Percentiles rank a stretch among this genome's conserved stretches.
Evolutionary conservation across 2,113 vertebrate species (phyloP).

Genomic region (Electrona antarctica): DNA sequence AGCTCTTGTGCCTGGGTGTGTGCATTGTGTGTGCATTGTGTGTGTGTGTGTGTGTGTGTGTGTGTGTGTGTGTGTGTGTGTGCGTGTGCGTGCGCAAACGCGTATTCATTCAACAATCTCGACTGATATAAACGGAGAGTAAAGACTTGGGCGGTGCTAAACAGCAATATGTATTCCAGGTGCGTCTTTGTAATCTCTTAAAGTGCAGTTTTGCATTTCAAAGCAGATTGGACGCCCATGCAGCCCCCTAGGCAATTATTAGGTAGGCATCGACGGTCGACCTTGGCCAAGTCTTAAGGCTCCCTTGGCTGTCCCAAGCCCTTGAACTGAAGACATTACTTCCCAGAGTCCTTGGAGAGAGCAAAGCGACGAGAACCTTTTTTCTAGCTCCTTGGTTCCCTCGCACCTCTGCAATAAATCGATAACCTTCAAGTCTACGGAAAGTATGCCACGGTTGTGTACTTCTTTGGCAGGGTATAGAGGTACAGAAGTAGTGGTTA

Average conservation of each 20-base stretch:
- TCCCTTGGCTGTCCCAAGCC: conserved; percentile 53
- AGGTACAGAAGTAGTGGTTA: conserved; percentile 1
- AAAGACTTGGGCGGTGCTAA: conserved; percentile 49
- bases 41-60: background rate
- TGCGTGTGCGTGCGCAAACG: background rate
- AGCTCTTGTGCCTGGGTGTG: conserved; percentile 20
- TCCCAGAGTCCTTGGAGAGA: conserved; percentile 24
- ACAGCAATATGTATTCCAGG: conserved; percentile 65
- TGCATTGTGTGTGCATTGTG: conserved; percentile 8
- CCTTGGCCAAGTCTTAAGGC: conserved; percentile 68
- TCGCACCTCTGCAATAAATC: conserved; percentile 29
- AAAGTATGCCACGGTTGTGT: conserved; percentile 23
- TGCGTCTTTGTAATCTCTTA: conserved; percentile 68
- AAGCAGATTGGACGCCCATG: conserved; percentile 57
- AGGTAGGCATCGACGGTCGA: conserved; percentile 64
- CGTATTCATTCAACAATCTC: conserved; percentile 27
- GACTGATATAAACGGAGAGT: conserved; percentile 43
- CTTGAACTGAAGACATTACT: conserved; percentile 53
- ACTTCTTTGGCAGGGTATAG: background rate
- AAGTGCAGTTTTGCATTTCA: conserved; percentile 72
- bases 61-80: background rate
- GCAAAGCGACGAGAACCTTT: conserved; percentile 2
- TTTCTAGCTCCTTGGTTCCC: conserved; percentile 17
- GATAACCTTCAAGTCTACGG: conserved; percentile 39
- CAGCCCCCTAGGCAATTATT: conserved; percentile 60